Evolutionary conservation across 2,113 vertebrate species (phyloP), one percentile per base, ranked within the genome.

Genomic region (Egretta garzetta): DNA sequence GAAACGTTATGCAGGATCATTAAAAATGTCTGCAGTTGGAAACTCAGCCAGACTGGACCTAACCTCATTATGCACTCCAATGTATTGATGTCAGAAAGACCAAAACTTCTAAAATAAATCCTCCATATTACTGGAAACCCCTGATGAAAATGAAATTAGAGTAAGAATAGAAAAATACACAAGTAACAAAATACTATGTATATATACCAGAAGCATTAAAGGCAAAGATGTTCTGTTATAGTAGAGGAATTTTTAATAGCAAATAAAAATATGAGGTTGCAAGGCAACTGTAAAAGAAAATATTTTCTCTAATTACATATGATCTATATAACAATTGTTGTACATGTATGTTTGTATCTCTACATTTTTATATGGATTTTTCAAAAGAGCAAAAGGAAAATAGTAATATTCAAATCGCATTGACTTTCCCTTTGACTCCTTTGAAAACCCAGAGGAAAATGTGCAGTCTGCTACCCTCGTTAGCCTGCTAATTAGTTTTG

Each of bases 401-500:
- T 33, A 73, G 12, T 14, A 73, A 56, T 63, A 59, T 32, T 39
- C n/a, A 73, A 88, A 67, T 33, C 35, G 30, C 50, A 33, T 33
- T 91, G 60, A 55, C 24, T 95, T 94, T 79, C 28, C 41, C 13
- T 84, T 62, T 88, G 53, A 45, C 21, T 94, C 13, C 41, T 77
- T 93, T 72, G 56, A 86, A 94, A 94, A 86, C 68, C 60, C 67
- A 60, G 63, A 84, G 80, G 92, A 71, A 94, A 77, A 62, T 7
- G 2, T 67, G 37, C 72, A 76, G 58, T 75, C 82, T 83, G 72
- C 12, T 94, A 64, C 49, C 60, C 66, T 96, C 90, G 0, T 95
- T 86, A 96, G 35, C 14, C 49, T 90, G 33, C 67, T 97, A 91
- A 95, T 96, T 92, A 93, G 92, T 58, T 66, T 56, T 64, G 35